Evolutionary conservation across 1,140 invertebrate genomes (phyloP).

Genomic region (Trialeurodes vaporariorum): DNA sequence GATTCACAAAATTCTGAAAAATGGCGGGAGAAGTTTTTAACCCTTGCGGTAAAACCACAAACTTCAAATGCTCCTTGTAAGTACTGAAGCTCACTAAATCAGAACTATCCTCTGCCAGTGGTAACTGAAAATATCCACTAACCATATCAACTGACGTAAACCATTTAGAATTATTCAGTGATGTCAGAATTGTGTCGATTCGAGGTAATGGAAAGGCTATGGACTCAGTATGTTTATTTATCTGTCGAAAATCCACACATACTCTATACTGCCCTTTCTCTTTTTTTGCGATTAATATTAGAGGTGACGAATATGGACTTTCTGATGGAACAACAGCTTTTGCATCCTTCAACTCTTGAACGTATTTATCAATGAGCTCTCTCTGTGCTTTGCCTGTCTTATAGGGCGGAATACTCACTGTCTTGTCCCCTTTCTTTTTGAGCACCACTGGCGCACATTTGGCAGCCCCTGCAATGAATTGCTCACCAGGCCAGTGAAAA

Average conservation of each 20-base stretch:
- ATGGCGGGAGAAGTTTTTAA: constrained; percentile 34
- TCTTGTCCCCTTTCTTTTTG: neutral
- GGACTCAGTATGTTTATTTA: constrained; percentile 32
- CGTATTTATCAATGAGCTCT: neutral
- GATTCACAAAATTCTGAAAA: constrained; percentile 32
- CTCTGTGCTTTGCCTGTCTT: neutral
- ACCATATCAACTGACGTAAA: constrained; percentile 33
- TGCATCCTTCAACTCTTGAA: neutral
- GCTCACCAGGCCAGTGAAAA: neutral
- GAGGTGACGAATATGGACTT: constrained; percentile 31
- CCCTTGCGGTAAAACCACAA: constrained; percentile 29
- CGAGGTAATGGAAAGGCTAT: constrained; percentile 33
- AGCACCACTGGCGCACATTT: neutral
- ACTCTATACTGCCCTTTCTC: constrained; percentile 30
- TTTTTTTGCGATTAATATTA: constrained; percentile 32
- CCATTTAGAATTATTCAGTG: constrained; percentile 29
- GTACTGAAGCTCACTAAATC: constrained; percentile 33
- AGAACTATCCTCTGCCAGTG: constrained; percentile 28
- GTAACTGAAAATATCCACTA: constrained; percentile 35
- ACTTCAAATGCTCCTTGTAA: constrained; percentile 32
- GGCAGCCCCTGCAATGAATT: neutral
- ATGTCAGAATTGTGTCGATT: constrained; percentile 30
- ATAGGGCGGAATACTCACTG: neutral
- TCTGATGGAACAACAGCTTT: constrained; percentile 20
- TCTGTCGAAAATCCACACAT: constrained; percentile 31